Percentiles rank a stretch among this genome's conserved stretches.
Conservation (phyloP, 2,797 vertebrate species). For the Hoplostethus mediterraneus region DNA sequence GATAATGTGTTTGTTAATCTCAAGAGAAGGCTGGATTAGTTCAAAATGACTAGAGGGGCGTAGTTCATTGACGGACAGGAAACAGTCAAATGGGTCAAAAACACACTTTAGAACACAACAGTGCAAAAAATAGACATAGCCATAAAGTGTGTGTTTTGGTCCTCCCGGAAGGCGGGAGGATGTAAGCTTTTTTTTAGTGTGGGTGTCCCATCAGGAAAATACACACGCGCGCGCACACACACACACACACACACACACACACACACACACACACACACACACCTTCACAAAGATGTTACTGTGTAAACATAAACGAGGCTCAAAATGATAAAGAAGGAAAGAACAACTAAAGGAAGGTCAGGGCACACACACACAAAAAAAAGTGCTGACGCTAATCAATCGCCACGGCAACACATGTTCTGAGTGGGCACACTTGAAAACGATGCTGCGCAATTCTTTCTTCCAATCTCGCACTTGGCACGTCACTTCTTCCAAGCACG, state of each 20-base stretch:
- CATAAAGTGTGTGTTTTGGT: not conserved
- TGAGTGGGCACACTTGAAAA: not conserved
- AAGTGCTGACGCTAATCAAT: constrained; percentile 20
- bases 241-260: too few relatives aligned
- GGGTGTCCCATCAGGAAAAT: too few relatives aligned
- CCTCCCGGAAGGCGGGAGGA: too few relatives aligned
- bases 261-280: too few relatives aligned
- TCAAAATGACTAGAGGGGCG: not conserved
- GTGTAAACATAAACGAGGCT: too few relatives aligned
- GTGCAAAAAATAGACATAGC: not conserved
- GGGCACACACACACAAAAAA: too few relatives aligned
- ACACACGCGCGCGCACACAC: too few relatives aligned
- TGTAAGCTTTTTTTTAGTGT: too few relatives aligned
- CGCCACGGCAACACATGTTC: not conserved
- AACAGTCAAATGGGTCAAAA: not conserved
- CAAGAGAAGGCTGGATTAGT: constrained; percentile 54
- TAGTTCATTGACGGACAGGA: constrained; percentile 21
- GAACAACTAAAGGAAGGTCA: too few relatives aligned
- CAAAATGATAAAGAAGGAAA: too few relatives aligned
- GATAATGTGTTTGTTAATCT: constrained; percentile 73
- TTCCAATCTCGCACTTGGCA: constrained; percentile 7
- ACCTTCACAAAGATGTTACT: too few relatives aligned
- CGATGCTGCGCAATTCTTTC: not conserved
- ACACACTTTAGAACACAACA: too few relatives aligned
- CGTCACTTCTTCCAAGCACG: not conserved